Conservation (phyloP, 1,140 invertebrate species). For the Polypedilum pembai region DNA sequence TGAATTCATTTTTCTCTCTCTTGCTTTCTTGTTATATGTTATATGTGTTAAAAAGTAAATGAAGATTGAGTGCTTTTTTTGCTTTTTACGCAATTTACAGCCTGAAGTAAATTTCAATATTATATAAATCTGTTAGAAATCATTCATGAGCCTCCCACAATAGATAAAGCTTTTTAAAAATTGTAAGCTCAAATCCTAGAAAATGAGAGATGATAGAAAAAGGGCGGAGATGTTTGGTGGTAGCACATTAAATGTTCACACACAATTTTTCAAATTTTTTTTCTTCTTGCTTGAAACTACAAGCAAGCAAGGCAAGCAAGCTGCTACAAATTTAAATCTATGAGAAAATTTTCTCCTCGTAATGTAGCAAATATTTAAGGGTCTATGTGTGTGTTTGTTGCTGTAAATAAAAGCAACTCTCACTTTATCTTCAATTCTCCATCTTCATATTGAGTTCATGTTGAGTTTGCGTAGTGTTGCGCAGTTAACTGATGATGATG, state of each 20-base stretch:
- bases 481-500: too few relatives aligned
- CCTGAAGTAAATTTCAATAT: too few relatives aligned
- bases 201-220: too few relatives aligned
- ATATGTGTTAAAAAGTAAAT: slow-evolving; percentile 8
- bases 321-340: slow-evolving; percentile 10
- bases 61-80: not conserved
- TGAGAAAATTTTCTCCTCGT: slow-evolving; percentile 23
- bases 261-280: slow-evolving; percentile 22
- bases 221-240: not conserved
- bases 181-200: too few relatives aligned
- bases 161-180: too few relatives aligned
- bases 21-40: not conserved
- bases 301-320: not conserved
- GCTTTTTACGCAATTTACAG: too few relatives aligned
- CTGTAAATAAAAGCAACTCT: not conserved
- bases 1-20: not conserved
- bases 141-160: too few relatives aligned
- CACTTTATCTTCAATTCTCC: not conserved
- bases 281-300: not conserved
- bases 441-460: not conserved
- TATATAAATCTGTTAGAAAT: too few relatives aligned
- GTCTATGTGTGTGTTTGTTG: too few relatives aligned
- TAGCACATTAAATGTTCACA: slow-evolving; percentile 13
- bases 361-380: not conserved
- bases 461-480: not conserved